phyloP scores from a whole-genome alignment of 2,797 vertebrate species.

The Staurois parvus region DNA sequence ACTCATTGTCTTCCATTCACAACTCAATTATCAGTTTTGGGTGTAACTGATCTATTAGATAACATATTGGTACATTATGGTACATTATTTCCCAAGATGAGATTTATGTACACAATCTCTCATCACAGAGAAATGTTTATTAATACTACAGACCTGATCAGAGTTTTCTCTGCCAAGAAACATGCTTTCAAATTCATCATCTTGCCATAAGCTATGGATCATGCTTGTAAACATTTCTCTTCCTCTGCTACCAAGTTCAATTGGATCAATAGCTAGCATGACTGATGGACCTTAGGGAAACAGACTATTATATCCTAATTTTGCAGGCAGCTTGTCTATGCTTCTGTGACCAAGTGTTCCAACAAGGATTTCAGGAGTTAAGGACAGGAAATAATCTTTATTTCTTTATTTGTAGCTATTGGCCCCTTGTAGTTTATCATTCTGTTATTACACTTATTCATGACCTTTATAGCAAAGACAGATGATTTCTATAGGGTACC shows the following conservation, averaged over 20 bases:
- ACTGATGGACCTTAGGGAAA: slow-evolving; percentile 14
- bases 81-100: no score
- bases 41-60: no score
- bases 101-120: no score
- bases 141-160: no score
- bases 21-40: no score
- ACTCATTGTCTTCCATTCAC: no score
- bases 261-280: background rate
- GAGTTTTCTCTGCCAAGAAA: no score
- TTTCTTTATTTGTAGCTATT: background rate
- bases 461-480: slow-evolving; percentile 16
- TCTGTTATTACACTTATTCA: slow-evolving; percentile 4
- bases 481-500: slow-evolving; percentile 16
- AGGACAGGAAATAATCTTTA: background rate
- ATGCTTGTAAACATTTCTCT: background rate
- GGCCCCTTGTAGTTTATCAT: background rate
- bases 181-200: background rate
- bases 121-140: no score
- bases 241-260: slow-evolving; percentile 4
- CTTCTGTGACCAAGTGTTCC: slow-evolving; percentile 12
- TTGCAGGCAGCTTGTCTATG: slow-evolving; percentile 18
- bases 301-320: background rate
- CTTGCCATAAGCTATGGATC: background rate
- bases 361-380: background rate
- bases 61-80: no score